Conservation (phyloP, 2,113 vertebrate species). For the Nematolebias whitei region DNA sequence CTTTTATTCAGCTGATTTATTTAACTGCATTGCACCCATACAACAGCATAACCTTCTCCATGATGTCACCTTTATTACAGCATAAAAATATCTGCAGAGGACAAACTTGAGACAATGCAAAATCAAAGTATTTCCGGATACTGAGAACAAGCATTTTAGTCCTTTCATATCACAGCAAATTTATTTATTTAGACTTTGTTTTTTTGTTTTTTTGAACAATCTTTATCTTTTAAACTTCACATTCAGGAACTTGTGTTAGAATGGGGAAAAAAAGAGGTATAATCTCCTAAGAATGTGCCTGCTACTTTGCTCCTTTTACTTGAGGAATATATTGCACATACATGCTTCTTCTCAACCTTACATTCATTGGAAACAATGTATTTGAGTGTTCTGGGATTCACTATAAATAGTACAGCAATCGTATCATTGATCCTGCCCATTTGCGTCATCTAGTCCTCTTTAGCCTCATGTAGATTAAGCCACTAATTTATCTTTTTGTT, state of each 20-base stretch:
- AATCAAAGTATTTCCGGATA: too few relatives aligned
- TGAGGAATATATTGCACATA: background rate
- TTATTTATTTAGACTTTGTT: too few relatives aligned
- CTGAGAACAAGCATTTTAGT: too few relatives aligned
- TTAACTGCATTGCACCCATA: too few relatives aligned
- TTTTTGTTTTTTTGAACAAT: too few relatives aligned
- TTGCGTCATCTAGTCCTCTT: background rate
- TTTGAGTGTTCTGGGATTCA: background rate
- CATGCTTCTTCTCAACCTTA: background rate
- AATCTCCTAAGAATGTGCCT: background rate
- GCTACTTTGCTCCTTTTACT: background rate
- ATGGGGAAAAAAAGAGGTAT: background rate
- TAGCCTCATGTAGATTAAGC: background rate
- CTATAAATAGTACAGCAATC: background rate
- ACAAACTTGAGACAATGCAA: too few relatives aligned
- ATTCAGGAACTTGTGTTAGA: background rate
- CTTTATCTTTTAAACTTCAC: background rate
- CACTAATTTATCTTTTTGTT: background rate
- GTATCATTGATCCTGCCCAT: background rate
- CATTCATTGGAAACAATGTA: background rate
- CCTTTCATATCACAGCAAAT: too few relatives aligned
- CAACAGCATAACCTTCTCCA: too few relatives aligned
- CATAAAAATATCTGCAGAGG: too few relatives aligned
- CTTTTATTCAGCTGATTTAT: too few relatives aligned
- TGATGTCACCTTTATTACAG: too few relatives aligned